Evolutionary conservation across 2,113 vertebrate genomes (phyloP), one percentile per base, ranked within the genome.

Genomic region (Heliornis fulica): DNA sequence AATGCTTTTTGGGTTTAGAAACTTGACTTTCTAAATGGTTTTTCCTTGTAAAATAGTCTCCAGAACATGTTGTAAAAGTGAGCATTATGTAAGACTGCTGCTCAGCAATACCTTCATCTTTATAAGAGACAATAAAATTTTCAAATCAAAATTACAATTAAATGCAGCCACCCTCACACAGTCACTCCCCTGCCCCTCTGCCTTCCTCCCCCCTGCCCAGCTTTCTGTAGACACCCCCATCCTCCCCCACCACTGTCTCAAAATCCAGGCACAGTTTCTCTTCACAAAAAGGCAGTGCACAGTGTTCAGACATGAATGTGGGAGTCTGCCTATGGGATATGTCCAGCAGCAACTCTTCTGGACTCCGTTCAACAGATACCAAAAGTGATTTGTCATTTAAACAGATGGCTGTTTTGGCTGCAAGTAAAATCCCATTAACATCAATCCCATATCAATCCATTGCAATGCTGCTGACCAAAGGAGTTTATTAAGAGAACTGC

Each of bases 311-410:
- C 15, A 6, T 40, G 32, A 43, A 12, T 40, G 26, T 86, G 66
- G 36, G 63, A 48, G 36, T 46, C 56, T 76, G 22, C 50, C 48
- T 28, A 3, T 28, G 63, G 59, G 25, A 13, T 63, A 36, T 31
- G 31, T 26, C 43, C 43, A 68, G 63, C 3, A 29, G 4, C 0
- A 0, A 18, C 61, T 43, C 54, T 66, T 77, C 66, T 8, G 7
- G 72, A 23, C 64, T 83, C 19, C 0, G 1, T 75, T 80, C 32
- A 48, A 15, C 19, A 63, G 32, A 81, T 51, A 14, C 28, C 66
- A 36, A 8, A 28, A 41, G 20, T 63, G 63, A 83, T 88, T 79
- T 90, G 66, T 88, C 53, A 56, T 75, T 88, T 79, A 68, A 76
- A 31, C 53, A 87, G 48, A 21, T 69, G 63, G 3, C 53, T 82